Evolutionary conservation across 2,888 invertebrate genomes (phyloP), one percentile per base, ranked within the genome.

Genomic region (Lamproptera curius): DNA sequence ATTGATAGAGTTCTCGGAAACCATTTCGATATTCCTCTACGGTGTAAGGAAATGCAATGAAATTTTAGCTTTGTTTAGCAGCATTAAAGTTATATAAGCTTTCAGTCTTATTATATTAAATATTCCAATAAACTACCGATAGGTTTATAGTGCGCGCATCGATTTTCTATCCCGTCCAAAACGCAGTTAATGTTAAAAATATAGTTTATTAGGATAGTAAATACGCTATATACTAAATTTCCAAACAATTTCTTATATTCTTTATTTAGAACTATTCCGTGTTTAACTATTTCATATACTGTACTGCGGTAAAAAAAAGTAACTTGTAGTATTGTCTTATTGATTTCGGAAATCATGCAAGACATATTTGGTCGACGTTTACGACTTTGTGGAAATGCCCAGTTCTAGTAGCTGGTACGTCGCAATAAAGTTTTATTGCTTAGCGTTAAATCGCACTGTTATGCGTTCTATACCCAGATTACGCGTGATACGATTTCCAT

Each of bases 391-490:
- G 44, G 50, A 54, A 45, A 54, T 55, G 52, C 54, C 57, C 55
- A 52, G 54, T 13, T 11, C 53, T 52, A 51, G 38, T 55, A 43
- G 38, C 49, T 42, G 52, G 46, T 52, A 16, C 37, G 3, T 13
- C 16, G 53, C 51, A 51, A 46, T 59, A 60, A 67, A 63, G 61
- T 70, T 79, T 80, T 81, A 84, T 75, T 58, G 70, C 59, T 58
- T 50, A 52, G 58, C 68, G 72, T 76, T 75, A 73, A 66, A 71
- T 70, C 69, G 28, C 37, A 14, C 16, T 15, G 55, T 64, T 80
- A 76, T 75, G 79, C 70, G 74, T 66, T 71, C 68, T 55, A 57
- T 67, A 63, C n/a, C 66, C 57, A 63, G 57, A 68, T 71, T 65
- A 65, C 62, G 64, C 44, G 35, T 43, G n/a, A n/a, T 10, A 28